Evolutionary conservation across 2,888 invertebrate genomes (phyloP), one percentile per base, ranked within the genome.

Genomic region (Julus scandinavius): DNA sequence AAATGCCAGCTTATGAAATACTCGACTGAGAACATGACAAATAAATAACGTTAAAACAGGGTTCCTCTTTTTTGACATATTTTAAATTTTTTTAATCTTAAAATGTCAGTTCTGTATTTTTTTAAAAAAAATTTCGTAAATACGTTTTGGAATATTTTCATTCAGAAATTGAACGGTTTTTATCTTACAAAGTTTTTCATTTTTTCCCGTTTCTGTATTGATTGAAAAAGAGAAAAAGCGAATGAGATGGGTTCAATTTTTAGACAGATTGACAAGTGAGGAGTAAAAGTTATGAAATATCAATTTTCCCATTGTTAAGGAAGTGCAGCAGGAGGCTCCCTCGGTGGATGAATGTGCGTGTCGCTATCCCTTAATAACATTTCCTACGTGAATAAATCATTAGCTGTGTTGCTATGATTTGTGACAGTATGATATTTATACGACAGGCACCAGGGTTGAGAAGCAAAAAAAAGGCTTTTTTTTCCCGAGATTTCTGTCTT

Each of bases 311-410:
- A 58, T 58, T 58, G 58, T 15, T 58, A 58, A 58, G 58, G 4
- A 58, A 58, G 58, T 58, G 17, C 15, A 58, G 17, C 58, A 15
- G 58, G 15, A 17, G 17, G 58, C 1, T 58, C 17, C 17, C 58
- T 58, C 58, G 17, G 58, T 58, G 58, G 58, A 58, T 58, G 58
- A 58, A 17, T 58, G 58, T 58, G 58, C 58, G 58, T 7, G 58
- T 58, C 58, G 58, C 58, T 58, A 58, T 58, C 58, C 58, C 58
- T 58, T 58, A 58, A 58, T 58, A 58, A 58, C 58, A 58, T 58
- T 58, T 58, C 58, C 58, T 58, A 58, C 58, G 58, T 58, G 58
- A 58, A 58, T 58, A 58, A 58, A 58, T 58, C 58, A 58, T 58
- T 58, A 58, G 58, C 58, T 58, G 58, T 58, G 58, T 58, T 58